Evolutionary conservation across 64 coral and sea anemone genomes (phyloP).

Genomic region (Montipora capricornis): DNA sequence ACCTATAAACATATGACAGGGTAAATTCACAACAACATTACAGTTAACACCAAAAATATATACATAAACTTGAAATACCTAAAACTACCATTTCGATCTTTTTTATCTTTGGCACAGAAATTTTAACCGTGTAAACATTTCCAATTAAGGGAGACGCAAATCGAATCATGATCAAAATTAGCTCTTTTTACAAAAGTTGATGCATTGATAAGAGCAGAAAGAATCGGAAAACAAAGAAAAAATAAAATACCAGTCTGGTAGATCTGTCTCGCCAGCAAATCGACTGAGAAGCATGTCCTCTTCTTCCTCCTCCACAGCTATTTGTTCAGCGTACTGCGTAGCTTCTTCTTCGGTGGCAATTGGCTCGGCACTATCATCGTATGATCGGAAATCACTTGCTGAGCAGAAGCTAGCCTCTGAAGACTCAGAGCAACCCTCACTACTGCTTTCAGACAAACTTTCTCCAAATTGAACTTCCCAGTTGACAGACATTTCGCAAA

Average conservation of each 20-base stretch:
- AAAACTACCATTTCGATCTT: not conserved
- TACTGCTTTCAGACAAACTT: not conserved
- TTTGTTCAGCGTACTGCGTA: not conserved
- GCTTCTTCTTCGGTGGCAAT: conserved; percentile 26
- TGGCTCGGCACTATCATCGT: conserved; percentile 10
- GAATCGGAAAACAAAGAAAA: not conserved
- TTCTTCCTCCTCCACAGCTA: conserved; percentile 6
- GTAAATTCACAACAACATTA: not conserved
- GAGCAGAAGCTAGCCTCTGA: conserved; percentile 5
- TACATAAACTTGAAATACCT: not conserved
- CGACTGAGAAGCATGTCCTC: not conserved
- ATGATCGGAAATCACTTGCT: not conserved
- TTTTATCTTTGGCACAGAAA: not conserved
- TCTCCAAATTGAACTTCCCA: not conserved
- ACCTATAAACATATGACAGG: conserved; percentile 26
- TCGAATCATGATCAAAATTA: too few relatives aligned
- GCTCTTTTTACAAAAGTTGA: not conserved
- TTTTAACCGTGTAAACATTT: conserved; percentile 4
- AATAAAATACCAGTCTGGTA: not conserved
- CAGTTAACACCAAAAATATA: not conserved
- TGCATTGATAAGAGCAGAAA: not conserved
- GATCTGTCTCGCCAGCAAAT: not conserved
- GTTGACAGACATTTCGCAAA: not conserved
- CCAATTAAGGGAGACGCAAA: not conserved
- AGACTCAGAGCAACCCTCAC: not conserved